Evolutionary conservation across 1,140 invertebrate genomes (phyloP), one percentile per base, ranked within the genome.

Genomic region (Rhynchophorus ferrugineus): DNA sequence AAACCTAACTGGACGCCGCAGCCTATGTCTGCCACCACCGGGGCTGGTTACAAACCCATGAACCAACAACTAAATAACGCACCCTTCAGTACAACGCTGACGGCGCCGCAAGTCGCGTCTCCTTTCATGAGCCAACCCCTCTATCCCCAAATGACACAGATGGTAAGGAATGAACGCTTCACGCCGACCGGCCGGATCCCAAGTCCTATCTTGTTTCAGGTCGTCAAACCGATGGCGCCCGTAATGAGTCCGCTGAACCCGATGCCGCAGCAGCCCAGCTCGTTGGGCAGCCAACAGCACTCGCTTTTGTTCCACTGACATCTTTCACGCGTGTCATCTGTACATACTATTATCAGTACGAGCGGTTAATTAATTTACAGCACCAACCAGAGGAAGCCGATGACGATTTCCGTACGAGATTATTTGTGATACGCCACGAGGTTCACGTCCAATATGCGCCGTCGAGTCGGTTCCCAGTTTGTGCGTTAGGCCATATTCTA

Each of bases 1-100:
- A 89, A 88, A 75, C 75, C 77, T 9, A 64, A 61, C 54, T 90
- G 87, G 87, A 85, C 80, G 61, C 87, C 86, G 36, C 86, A 89
- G 69, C 86, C 86, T 20, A 88, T 89, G 83, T 85, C 86, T 58
- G 85, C 84, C 44, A 89, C 87, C 38, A 90, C 87, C 49, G 86
- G 67, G 17, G 85, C 82, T 53, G 84, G 84, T 59, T 90, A 90
- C 72, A 77, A 85, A 71, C 87, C 87, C 43, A 89, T 90, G 87
- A 87, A 87, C 75, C 70, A 63, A 34, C 57, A 61, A 36, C 64
- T 69, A 51, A 54, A 48, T 20, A 57, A 49, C 43, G 52, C 49
- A 29, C 61, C 59, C 34, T 61, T 59, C 36, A 61, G 49, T 24
- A 50, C 48, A 21, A 48, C 56, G 19, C 61, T 44, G 29, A 44